Evolutionary conservation across 2,888 invertebrate species (phyloP), one percentile per base, ranked within the genome.

Genomic region (Xestoiulus laeticollis): DNA sequence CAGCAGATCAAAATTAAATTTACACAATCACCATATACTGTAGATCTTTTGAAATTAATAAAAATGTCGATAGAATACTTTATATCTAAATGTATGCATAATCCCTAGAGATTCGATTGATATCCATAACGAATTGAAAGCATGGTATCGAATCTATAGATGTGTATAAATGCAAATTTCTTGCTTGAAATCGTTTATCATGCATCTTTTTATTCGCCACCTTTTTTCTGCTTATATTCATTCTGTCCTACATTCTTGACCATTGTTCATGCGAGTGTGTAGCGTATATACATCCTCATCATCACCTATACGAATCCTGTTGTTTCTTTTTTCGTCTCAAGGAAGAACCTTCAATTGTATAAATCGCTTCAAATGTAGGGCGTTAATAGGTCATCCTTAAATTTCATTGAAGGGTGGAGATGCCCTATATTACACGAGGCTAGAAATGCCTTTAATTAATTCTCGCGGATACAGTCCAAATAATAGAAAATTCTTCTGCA

Each of bases 341-440:
- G 68, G 68, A 68, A 68, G 68, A 68, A 26, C 26, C 68, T 68
- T 68, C 26, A 26, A 12, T 68, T 26, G 68, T 26, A n/a, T 14
- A 68, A 68, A 68, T 68, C 26, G 68, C 26, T 12, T 68, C 1
- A 68, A 68, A 68, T 26, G 26, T 68, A 68, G 68, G 68, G 68
- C 68, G 68, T 26, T 68, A 68, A 68, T 68, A 68, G 68, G 68
- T 68, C 68, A 68, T 68, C 68, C 68, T 68, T 10, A 68, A 26
- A 68, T 68, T 68, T 68, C 68, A 68, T 68, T 26, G 68, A 68
- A 68, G 68, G 68, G 68, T 68, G 68, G 68, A 26, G 68, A 68
- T 26, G 68, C 26, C 26, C 68, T 68, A 68, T 68, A 26, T 68
- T 68, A 22, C 26, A 8, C 26, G 26, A n/a, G 68, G 68, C 26